phyloP scores from a whole-genome alignment of 2,888 invertebrate genomes.

The Lamellibrachia columna region DNA sequence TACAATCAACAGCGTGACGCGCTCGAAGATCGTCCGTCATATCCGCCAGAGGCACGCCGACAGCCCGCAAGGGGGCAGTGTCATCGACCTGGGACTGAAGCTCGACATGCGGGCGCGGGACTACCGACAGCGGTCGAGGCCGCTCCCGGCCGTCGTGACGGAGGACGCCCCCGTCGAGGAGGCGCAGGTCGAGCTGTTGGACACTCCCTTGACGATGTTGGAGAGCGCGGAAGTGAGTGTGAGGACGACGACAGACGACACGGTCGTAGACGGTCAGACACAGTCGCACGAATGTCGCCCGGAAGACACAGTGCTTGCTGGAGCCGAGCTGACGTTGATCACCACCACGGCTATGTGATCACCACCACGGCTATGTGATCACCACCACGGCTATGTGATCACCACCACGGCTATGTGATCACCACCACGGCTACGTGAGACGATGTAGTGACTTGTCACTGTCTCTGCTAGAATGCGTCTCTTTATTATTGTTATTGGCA shows the following conservation, averaged over 20 bases:
- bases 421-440: not conserved
- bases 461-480: not conserved
- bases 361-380: no score
- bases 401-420: no score
- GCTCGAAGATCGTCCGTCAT: constrained; percentile 31
- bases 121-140: not conserved
- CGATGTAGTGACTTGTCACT: not conserved
- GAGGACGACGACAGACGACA: not conserved
- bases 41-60: constrained; percentile 22
- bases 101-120: constrained; percentile 28
- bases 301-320: not conserved
- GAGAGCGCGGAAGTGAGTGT: not conserved
- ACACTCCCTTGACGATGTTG: not conserved
- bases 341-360: not conserved
- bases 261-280: not conserved
- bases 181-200: not conserved
- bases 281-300: not conserved
- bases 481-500: not conserved
- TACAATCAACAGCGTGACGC: constrained; percentile 21
- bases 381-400: no score
- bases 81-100: constrained; percentile 31
- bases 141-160: not conserved
- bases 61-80: constrained; percentile 19
- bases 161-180: not conserved
- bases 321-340: not conserved